Conservation (phyloP, 2,797 vertebrate species). For the Cryptoblepharus egeriae region DNA sequence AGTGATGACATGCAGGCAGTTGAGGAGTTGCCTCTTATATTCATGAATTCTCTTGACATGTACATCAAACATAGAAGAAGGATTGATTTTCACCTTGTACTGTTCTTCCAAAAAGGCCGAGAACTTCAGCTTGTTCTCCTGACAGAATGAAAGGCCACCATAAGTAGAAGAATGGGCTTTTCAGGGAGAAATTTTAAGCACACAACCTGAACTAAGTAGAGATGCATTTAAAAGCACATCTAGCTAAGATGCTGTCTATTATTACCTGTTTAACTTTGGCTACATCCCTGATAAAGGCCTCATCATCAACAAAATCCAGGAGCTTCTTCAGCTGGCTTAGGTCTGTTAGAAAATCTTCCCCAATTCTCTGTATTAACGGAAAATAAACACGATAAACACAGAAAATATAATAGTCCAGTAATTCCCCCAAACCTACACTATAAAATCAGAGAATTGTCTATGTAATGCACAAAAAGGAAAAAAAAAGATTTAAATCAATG, state of each 20-base stretch:
- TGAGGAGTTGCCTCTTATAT: conserved; percentile 88
- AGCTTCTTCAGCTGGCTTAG: conserved; percentile 84
- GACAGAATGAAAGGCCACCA: too few relatives aligned
- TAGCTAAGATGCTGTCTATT: rapidly evolving
- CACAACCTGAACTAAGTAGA: background rate
- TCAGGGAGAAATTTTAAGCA: background rate
- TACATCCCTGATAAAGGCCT: conserved; percentile 83
- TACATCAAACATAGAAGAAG: conserved; percentile 85
- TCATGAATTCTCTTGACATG: conserved; percentile 90
- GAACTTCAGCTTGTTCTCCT: conserved; percentile 90
- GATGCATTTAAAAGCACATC: background rate
- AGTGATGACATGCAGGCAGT: conserved; percentile 85
- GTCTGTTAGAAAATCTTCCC: conserved; percentile 85
- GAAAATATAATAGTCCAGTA: background rate
- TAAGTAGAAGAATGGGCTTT: background rate
- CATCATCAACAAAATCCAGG: conserved; percentile 77
- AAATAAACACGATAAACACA: conserved; percentile 33
- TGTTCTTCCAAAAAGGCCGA: conserved; percentile 82
- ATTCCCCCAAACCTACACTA: background rate
- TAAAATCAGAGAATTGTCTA: background rate
- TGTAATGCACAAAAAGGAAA: background rate
- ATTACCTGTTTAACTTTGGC: conserved; percentile 88
- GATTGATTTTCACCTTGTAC: conserved; percentile 86
- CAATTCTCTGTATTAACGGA: conserved; percentile 77
- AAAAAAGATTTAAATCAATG: background rate